phyloP scores from a whole-genome alignment of 2,888 invertebrate genomes.

The Drosophila yooni region DNA sequence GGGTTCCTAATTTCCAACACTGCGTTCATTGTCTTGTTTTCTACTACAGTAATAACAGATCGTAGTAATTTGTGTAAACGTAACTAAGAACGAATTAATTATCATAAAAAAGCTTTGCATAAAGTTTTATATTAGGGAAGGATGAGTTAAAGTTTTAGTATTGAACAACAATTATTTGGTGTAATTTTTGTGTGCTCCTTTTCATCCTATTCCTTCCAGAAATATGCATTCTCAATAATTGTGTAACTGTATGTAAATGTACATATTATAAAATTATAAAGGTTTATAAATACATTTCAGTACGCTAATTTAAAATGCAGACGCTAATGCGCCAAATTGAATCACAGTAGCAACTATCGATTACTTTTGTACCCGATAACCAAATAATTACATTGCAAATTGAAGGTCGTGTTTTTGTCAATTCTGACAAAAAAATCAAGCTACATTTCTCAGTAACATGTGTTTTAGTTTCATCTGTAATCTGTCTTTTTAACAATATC shows the following conservation, averaged over 20 bases:
- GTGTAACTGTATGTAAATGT: not conserved
- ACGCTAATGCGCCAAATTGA: not conserved
- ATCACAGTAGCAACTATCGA: slow-evolving; percentile 3
- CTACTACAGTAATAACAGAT: no score
- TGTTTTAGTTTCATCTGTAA: slow-evolving; percentile 18
- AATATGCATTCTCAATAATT: not conserved
- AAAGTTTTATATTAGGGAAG: not conserved
- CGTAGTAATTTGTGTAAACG: not conserved
- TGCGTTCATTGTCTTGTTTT: not conserved
- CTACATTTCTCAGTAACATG: slow-evolving; percentile 31
- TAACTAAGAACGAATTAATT: not conserved
- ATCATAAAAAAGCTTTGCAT: not conserved
- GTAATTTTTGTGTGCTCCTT: not conserved
- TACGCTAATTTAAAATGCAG: not conserved
- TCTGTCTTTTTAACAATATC: slow-evolving; percentile 19
- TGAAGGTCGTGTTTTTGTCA: not conserved
- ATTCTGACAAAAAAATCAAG: not conserved
- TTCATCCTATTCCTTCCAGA: not conserved
- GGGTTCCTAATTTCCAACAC: not conserved
- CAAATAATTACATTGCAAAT: slow-evolving; percentile 2
- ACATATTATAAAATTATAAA: not conserved
- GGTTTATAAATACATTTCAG: not conserved
- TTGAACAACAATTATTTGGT: not conserved
- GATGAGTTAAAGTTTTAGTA: not conserved
- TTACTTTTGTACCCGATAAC: not conserved